Evolutionary conservation across 2,888 invertebrate genomes (phyloP).

Genomic region (Gnatocerus cornutus): DNA sequence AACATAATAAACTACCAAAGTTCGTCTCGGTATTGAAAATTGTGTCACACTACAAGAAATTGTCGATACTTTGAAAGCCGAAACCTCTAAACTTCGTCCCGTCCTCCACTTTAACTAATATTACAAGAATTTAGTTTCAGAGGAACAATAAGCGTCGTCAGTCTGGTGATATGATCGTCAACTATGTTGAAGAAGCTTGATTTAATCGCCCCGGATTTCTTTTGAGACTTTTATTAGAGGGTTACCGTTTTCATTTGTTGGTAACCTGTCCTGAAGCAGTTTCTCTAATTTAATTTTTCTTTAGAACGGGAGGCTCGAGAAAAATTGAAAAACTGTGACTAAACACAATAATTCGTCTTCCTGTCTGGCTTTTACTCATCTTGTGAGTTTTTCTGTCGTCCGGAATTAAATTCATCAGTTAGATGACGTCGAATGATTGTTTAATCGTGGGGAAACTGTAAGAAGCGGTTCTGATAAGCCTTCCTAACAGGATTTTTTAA

Average conservation of each 20-base stretch:
- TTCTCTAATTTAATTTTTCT: slow-evolving; percentile 39
- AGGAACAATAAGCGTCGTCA: slow-evolving; percentile 17
- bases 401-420: slow-evolving; percentile 65
- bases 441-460: slow-evolving; percentile 60
- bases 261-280: slow-evolving; percentile 17
- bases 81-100: background rate
- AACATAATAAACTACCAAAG: slow-evolving; percentile 15
- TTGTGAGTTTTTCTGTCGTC: slow-evolving; percentile 39
- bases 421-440: slow-evolving; percentile 61
- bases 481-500: slow-evolving; percentile 46
- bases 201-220: slow-evolving; percentile 16
- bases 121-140: slow-evolving; percentile 22
- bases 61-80: slow-evolving; percentile 9
- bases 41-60: background rate
- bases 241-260: slow-evolving; percentile 10
- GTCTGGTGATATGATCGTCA: slow-evolving; percentile 19
- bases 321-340: slow-evolving; percentile 27
- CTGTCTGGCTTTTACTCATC: slow-evolving; percentile 48
- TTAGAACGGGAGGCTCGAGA: slow-evolving; percentile 1
- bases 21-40: too few relatives aligned
- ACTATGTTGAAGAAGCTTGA: slow-evolving; percentile 13
- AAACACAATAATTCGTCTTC: slow-evolving; percentile 37
- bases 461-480: slow-evolving; percentile 34
- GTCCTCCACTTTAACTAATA: slow-evolving; percentile 11
- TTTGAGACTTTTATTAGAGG: slow-evolving; percentile 8